phyloP scores from a whole-genome alignment of 2,888 invertebrate genomes.

The Entomobrya proxima region DNA sequence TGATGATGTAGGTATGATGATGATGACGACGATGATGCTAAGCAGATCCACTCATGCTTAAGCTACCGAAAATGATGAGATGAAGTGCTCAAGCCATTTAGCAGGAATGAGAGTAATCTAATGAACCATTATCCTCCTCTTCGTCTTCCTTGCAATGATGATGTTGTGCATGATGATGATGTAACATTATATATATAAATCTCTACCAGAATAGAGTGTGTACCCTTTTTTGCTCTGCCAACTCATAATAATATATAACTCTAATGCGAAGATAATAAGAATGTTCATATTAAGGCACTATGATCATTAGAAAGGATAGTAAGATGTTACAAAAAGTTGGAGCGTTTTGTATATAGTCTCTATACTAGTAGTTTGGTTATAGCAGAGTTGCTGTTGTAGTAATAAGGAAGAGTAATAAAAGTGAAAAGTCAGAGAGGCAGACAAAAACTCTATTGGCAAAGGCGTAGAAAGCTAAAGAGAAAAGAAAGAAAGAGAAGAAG shows the following conservation, averaged over 20 bases:
- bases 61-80: conserved; percentile 71
- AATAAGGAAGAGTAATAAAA: conserved; percentile 49
- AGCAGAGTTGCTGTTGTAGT: conserved; percentile 1
- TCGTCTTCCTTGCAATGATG: conserved; percentile 1
- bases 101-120: conserved; percentile 74
- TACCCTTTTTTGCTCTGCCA: not conserved
- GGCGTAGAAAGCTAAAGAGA: not conserved
- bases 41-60: conserved; percentile 52
- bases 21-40: conserved; percentile 28
- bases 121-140: conserved; percentile 71
- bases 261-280: conserved; percentile 28
- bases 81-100: conserved; percentile 72
- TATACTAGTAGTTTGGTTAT: not conserved
- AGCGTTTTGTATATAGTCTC: too few species aligned
- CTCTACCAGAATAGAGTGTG: not conserved
- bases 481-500: conserved; percentile 21
- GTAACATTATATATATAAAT: not conserved
- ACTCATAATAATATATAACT: conserved; percentile 17
- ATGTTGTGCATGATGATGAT: conserved; percentile 3
- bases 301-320: not conserved
- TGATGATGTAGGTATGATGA: conserved; percentile 26
- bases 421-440: conserved; percentile 47
- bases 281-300: conserved; percentile 1
- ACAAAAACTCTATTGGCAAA: conserved; percentile 30
- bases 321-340: not conserved